Conservation (phyloP, 2,797 vertebrate genomes). For the Schizopygopsis malacanthus region DNA sequence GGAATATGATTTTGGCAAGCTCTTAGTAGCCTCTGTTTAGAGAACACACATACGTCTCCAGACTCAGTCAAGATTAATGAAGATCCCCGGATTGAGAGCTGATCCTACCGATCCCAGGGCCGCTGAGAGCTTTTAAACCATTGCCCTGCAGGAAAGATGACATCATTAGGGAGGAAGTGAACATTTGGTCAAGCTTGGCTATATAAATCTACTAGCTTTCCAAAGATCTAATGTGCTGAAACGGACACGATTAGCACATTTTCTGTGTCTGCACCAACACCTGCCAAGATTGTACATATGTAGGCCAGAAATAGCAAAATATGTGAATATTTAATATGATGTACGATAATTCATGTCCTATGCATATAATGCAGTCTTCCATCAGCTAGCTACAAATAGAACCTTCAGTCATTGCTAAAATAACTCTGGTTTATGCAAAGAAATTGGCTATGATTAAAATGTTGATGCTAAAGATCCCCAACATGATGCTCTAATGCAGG, state of each 20-base stretch:
- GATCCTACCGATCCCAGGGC: slow-evolving; percentile 3
- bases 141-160: slow-evolving; percentile 22
- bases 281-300: neutral
- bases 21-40: slow-evolving; percentile 14
- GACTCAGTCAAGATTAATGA: slow-evolving; percentile 17
- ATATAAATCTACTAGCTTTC: neutral
- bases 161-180: slow-evolving; percentile 12
- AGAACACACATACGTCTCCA: slow-evolving; percentile 10
- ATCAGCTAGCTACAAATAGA: slow-evolving; percentile 11
- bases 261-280: slow-evolving; percentile 3
- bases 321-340: slow-evolving; percentile 11
- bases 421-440: neutral
- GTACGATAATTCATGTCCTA: neutral
- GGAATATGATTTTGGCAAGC: slow-evolving; percentile 22
- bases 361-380: neutral
- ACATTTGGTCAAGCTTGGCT: slow-evolving; percentile 25
- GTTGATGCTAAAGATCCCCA: neutral
- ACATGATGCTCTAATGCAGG: neutral
- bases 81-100: neutral
- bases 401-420: neutral
- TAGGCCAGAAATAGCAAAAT: slow-evolving; percentile 7
- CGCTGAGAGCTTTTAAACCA: slow-evolving; percentile 33
- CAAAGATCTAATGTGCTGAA: slow-evolving; percentile 11
- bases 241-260: slow-evolving; percentile 20
- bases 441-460: slow-evolving; percentile 2